phyloP scores from a whole-genome alignment of 2,797 vertebrate genomes.

The Cygnus olor region DNA sequence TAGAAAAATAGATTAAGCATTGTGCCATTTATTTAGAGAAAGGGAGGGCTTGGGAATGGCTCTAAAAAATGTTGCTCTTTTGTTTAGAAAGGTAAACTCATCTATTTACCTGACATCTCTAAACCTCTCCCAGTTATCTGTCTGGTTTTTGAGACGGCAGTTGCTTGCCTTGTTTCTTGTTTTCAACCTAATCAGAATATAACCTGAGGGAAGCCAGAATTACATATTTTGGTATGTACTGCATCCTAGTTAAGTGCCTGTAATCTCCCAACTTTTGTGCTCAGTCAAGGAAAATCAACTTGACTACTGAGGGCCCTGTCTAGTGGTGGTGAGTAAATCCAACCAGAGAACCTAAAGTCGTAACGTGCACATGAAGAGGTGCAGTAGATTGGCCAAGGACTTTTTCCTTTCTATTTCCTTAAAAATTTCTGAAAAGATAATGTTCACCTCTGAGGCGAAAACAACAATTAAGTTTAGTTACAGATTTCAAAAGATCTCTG shows the following conservation, averaged over 20 bases:
- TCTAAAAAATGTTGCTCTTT: background rate
- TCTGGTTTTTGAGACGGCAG: background rate
- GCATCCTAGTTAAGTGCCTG: background rate
- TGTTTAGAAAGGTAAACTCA: background rate
- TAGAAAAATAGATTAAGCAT: background rate
- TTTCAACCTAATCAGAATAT: background rate
- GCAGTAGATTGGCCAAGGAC: background rate
- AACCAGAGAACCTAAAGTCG: background rate
- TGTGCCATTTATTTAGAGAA: background rate
- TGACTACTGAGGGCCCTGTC: background rate
- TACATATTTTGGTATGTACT: background rate
- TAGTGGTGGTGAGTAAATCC: background rate
- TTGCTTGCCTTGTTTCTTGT: background rate
- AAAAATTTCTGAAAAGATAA: background rate
- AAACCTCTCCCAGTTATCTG: background rate
- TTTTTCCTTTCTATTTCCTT: background rate
- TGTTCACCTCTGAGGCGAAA: background rate
- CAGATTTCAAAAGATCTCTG: background rate
- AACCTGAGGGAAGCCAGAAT: background rate
- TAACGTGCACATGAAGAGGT: background rate
- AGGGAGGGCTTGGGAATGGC: background rate
- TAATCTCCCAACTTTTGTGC: background rate
- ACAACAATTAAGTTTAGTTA: background rate
- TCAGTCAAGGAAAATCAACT: background rate
- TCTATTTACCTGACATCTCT: background rate